Evolutionary conservation across 1,140 invertebrate species (phyloP).

Genomic region (Dinoponera quadriceps): DNA sequence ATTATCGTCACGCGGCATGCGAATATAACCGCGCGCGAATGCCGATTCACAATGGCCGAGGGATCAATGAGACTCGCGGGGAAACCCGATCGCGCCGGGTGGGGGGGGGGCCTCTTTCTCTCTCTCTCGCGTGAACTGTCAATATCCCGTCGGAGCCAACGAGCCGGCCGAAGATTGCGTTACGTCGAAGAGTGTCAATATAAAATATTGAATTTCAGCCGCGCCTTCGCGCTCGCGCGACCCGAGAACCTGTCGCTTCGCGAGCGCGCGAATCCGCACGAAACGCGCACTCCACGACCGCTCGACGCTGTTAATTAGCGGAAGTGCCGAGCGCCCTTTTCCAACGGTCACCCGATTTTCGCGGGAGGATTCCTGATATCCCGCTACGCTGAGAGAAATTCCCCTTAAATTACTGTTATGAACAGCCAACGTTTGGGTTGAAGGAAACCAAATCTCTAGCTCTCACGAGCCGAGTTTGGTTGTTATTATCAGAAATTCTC

Average conservation of each 20-base stretch:
- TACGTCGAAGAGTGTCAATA: constrained; percentile 50
- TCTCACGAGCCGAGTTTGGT: no score
- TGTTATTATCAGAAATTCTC: no score
- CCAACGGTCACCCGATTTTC: no score
- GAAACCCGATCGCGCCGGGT: constrained; percentile 9
- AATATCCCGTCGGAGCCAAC: constrained; percentile 51
- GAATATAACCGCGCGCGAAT: constrained; percentile 22
- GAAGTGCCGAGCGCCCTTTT: constrained; percentile 18
- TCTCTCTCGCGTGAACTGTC: constrained; percentile 48
- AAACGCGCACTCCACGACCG: no score
- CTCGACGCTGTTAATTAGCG: constrained; percentile 47
- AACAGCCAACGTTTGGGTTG: no score
- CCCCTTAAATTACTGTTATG: no score
- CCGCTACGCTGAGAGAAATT: no score
- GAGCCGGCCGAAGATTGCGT: constrained; percentile 48
- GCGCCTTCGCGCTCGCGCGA: constrained; percentile 21
- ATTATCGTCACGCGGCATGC: constrained; percentile 35
- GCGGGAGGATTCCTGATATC: no score
- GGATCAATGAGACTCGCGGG: constrained; percentile 31
- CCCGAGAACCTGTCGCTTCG: constrained; percentile 46
- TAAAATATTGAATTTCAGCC: constrained; percentile 57
- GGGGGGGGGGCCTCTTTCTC: no score
- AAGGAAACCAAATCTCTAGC: no score
- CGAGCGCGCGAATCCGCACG: no score
- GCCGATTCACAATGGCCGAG: constrained; percentile 38